Base-by-base conservation (phyloP, 2,888 invertebrate genomes). In the Trichogramma evanescens region DNA sequence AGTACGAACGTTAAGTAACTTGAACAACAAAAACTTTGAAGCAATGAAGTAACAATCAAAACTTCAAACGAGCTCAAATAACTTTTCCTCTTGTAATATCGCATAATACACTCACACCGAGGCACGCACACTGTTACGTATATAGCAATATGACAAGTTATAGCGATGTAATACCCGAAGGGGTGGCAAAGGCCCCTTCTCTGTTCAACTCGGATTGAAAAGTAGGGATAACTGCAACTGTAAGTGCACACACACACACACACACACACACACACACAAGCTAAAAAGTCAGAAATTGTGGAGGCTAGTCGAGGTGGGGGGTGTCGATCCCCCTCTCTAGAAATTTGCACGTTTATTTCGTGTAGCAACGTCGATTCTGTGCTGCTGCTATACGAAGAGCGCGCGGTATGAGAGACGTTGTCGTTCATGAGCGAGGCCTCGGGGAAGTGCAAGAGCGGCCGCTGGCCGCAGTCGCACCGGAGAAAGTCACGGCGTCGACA, bases 401-500 rank as follows among this genome's bases (percentile, higher is more conserved):
- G 45, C 26, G 26, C 55, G n/a, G 39, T 26, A 26, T 2, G 26
- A 26, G 26, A 26, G 26, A 2, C 26, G 26, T 26, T 26, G 26
- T 40, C 59, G 63, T 60, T 61, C 63, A 63, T 53, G 61, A 61
- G 61, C 61, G 59, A 56, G 59, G 52, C 63, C 61, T 61, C 63
- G 61, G 54, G 50, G 55, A 61, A 56, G 61, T 61, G 50, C 63
- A 63, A 63, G 63, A 63, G 63, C 63, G 63, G 50, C 55, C 56
- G 54, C 63, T 58, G 63, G 60, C 58, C 60, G 63, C 63, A 63
- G 63, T 63, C 63, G 63, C 57, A 52, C 59, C 54, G 49, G 59
- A 56, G 61, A 63, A 63, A 63, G 63, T 63, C 63, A 63, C 54
- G 59, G 59, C 61, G 61, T 40, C 56, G 42, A 61, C 61, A 59